Base-by-base conservation (phyloP, 2,888 invertebrate genomes). In the Drosophila leonis region DNA sequence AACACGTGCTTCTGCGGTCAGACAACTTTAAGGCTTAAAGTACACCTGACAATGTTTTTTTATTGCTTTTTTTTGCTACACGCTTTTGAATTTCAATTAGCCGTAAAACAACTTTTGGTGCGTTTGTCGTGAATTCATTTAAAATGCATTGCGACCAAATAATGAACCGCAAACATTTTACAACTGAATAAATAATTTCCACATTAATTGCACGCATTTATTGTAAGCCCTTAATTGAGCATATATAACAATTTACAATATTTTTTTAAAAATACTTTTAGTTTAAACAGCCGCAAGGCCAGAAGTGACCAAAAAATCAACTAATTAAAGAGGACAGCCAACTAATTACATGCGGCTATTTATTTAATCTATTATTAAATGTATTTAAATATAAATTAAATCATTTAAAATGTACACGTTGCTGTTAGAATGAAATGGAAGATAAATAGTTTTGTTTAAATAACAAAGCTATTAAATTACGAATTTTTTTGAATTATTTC, bases 161-260 rank as follows among this genome's bases (percentile, higher is more conserved):
- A 90, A 90, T 88, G 82, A 78, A 71, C 86, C 86, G 57, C 86
- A 88, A 83, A 90, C 86, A 88, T 86, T 87, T 88, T 72, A 70
- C 86, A 88, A 70, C 86, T 88, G 86, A 86, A 87, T 87, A 88
- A 90, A 87, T 90, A 86, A 87, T 87, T 81, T 79, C 27, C 73
- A 71, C 81, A 88, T 86, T 86, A 90, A 88, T 85, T 88, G 72
- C 70, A 41, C 61, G 82, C 68, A 87, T 75, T 87, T 80, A 79
- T 67, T 74, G 74, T 81, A 85, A 87, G 74, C 83, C 68, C 55
- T 86, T 88, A 90, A 87, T 88, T 87, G 75, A 69, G 55, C 54
- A 66, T 73, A 75, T 82, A 74, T 59, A 60, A 59, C 64, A 55
- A 29, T 42, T 15, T 29, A 27, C 12, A 29, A 35, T 37, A 35